A percentile compares a stretch with the other conserved stretches of the same genome.
phyloP scores from a whole-genome alignment of 2,888 invertebrate genomes.

The Agonum fuliginosum region DNA sequence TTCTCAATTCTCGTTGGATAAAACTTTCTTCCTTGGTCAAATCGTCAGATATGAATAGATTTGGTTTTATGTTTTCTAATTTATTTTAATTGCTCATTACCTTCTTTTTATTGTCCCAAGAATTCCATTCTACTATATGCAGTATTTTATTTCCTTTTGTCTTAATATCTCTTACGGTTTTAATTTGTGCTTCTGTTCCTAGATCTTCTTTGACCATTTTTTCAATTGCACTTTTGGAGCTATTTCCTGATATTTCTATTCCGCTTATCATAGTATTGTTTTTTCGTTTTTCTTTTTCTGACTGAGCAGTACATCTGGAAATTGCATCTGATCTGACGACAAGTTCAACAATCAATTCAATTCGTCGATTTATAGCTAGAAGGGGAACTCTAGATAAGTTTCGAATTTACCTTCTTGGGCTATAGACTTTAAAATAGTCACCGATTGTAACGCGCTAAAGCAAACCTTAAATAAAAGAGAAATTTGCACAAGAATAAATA shows the following conservation, averaged over 20 bases:
- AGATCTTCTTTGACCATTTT: not conserved
- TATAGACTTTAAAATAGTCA: not conserved
- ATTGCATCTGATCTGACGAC: no score
- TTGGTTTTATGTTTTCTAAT: not conserved
- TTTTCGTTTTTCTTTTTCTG: conserved; percentile 5
- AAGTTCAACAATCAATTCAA: no score
- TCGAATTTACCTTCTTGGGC: not conserved
- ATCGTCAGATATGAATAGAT: not conserved
- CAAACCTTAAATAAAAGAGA: not conserved
- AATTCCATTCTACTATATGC: not conserved
- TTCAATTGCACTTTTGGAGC: not conserved
- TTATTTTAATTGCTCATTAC: not conserved
- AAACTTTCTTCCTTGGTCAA: conserved; percentile 3
- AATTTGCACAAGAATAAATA: not conserved
- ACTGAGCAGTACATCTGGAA: no score
- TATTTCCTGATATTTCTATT: not conserved
- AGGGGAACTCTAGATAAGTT: not conserved
- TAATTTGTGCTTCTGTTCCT: not conserved
- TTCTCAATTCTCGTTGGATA: not conserved
- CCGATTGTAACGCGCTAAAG: not conserved
- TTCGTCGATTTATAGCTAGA: not conserved
- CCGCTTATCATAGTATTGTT: not conserved
- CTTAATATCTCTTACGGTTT: not conserved
- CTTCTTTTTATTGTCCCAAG: not conserved
- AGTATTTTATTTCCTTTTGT: not conserved